Percentiles rank a stretch among this genome's conserved stretches.
Evolutionary conservation across 2,113 vertebrate species (phyloP).

Genomic region (Apus apus): DNA sequence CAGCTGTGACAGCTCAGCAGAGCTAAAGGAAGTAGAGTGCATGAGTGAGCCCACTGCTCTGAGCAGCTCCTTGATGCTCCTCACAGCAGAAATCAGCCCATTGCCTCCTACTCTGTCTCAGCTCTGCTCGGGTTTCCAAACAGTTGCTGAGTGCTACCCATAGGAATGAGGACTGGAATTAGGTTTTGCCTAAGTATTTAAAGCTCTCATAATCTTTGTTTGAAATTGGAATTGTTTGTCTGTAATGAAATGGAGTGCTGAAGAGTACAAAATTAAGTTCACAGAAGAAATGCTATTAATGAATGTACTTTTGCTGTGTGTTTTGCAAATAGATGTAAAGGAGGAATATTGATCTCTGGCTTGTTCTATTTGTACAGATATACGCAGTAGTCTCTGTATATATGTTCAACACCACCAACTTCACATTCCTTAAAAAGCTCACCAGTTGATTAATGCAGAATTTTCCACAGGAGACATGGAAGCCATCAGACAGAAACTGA

Average conservation of each 20-base stretch:
- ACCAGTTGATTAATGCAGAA: background rate
- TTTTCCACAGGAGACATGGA: background rate
- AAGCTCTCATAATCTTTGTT: background rate
- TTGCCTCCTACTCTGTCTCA: too few relatives aligned
- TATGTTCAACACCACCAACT: background rate
- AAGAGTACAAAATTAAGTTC: background rate
- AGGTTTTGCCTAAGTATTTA: background rate
- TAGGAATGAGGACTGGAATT: too few relatives aligned
- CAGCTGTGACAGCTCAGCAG: background rate
- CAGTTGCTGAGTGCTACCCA: too few relatives aligned
- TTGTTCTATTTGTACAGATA: background rate
- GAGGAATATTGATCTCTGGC: background rate
- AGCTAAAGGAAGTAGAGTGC: background rate
- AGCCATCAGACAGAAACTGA: background rate
- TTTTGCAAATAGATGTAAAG: background rate
- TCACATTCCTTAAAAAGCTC: background rate
- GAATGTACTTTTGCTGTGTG: background rate
- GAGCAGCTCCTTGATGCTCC: too few relatives aligned
- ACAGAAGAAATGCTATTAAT: background rate
- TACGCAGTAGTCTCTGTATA: background rate
- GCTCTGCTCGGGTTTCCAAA: too few relatives aligned
- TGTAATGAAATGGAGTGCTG: background rate
- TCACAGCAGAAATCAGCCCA: too few relatives aligned
- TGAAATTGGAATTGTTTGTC: background rate
- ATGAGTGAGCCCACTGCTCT: background rate